These are phyloP conservation scores for Drosophila ogumai DNA, from an alignment of 1,140 invertebrate genomes.

Conservation along the genomic window DNA sequence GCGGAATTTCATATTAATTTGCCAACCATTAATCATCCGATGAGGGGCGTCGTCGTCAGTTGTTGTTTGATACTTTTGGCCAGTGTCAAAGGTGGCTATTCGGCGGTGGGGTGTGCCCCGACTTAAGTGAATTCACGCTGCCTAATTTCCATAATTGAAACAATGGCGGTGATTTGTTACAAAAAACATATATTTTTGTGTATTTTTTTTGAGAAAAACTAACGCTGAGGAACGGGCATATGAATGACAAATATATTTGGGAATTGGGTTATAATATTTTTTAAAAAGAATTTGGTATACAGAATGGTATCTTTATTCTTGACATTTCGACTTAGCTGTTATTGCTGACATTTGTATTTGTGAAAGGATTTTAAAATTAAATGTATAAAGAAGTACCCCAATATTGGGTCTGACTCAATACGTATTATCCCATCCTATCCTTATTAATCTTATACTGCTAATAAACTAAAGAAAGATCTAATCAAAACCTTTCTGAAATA, in stretches of 20 bases:
- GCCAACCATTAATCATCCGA: slow-evolving; percentile 72
- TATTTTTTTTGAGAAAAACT: neutral
- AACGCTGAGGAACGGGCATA: too few species aligned
- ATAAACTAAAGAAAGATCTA: neutral
- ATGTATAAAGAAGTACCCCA: neutral
- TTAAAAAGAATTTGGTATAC: neutral
- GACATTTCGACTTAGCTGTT: too few species aligned
- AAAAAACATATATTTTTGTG: neutral
- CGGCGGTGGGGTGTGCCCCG: neutral
- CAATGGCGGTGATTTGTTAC: slow-evolving; percentile 15
- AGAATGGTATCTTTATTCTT: too few species aligned
- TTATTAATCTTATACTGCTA: neutral
- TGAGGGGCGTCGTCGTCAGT: slow-evolving; percentile 18
- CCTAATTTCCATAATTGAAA: slow-evolving; percentile 30
- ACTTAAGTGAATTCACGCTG: slow-evolving; percentile 35
- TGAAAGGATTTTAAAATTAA: too few species aligned
- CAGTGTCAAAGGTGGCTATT: slow-evolving; percentile 35
- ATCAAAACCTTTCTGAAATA: too few species aligned
- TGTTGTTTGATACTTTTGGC: slow-evolving; percentile 16
- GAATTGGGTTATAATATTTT: neutral
- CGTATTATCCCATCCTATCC: too few species aligned
- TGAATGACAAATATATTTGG: neutral
- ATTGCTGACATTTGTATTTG: too few species aligned
- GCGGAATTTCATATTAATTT: slow-evolving; percentile 72
- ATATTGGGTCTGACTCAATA: neutral